Conservation (phyloP, 2,888 invertebrate species). For the Gastrophysa polygoni region DNA sequence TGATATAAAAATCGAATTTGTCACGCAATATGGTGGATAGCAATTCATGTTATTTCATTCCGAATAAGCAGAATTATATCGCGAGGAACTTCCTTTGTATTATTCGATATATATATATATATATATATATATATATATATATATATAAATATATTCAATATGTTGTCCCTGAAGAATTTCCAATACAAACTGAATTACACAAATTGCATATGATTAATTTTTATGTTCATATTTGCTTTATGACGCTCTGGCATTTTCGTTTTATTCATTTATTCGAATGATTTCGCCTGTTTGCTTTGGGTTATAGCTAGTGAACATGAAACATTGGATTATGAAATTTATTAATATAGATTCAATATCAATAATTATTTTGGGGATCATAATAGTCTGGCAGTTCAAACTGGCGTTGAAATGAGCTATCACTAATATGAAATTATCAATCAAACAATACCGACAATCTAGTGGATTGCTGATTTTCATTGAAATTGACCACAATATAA, state of each 20-base stretch:
- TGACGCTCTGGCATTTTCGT: background rate
- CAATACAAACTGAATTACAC: background rate
- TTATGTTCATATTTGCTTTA: constrained; percentile 10
- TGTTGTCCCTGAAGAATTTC: no score
- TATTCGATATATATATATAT: no score
- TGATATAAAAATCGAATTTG: no score
- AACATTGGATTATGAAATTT: background rate
- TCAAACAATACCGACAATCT: background rate
- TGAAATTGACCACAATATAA: no score
- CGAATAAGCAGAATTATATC: no score
- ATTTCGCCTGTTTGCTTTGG: background rate
- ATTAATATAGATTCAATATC: background rate
- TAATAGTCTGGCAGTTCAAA: background rate
- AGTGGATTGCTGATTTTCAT: no score
- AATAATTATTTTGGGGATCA: background rate
- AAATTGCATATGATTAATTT: constrained; percentile 5
- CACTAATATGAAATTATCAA: background rate
- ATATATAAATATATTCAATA: no score
- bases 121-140: no score
- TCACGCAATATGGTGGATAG: no score
- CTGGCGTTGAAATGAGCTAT: background rate
- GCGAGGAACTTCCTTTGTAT: no score
- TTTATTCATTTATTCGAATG: background rate
- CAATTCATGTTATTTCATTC: no score
- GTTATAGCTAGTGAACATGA: background rate